These are phyloP conservation scores for Selenia dentaria DNA, from an alignment of 2,888 invertebrate species.

Conservation along the genomic window DNA sequence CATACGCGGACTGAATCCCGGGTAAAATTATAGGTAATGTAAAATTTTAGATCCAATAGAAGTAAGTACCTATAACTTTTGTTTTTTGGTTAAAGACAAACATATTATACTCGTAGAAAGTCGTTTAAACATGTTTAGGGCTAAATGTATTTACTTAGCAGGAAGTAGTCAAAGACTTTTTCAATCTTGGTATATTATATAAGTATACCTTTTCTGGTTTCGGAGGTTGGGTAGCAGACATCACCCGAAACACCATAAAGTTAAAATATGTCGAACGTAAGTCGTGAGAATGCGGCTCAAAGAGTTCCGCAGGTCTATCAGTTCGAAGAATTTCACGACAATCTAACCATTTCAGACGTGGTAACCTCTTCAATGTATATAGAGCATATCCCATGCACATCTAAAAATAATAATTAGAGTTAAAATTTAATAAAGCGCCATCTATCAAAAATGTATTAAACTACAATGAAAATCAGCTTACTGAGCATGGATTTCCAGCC, in stretches of 20 bases:
- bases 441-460: constrained; percentile 36
- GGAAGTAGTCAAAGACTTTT: too few species aligned
- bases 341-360: constrained; percentile 79
- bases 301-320: constrained; percentile 49
- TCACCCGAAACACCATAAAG: constrained; percentile 78
- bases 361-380: constrained; percentile 59
- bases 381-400: constrained; percentile 76
- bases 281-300: constrained; percentile 64
- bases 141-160: too few species aligned
- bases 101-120: too few species aligned
- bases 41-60: too few species aligned
- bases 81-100: too few species aligned
- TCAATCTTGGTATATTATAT: too few species aligned
- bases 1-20: too few species aligned
- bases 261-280: constrained; percentile 66
- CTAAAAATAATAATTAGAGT: constrained; percentile 42
- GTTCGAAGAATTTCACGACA: constrained; percentile 64
- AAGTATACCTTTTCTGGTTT: constrained; percentile 73
- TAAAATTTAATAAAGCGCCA: constrained; percentile 40
- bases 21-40: too few species aligned
- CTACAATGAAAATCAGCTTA: constrained; percentile 43
- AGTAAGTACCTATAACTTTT: too few species aligned
- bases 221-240: constrained; percentile 80
- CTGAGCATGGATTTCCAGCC: constrained; percentile 85
- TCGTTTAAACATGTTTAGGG: too few species aligned